Conservation (phyloP, 2,888 invertebrate genomes). For the Dryobotodes eremita region DNA sequence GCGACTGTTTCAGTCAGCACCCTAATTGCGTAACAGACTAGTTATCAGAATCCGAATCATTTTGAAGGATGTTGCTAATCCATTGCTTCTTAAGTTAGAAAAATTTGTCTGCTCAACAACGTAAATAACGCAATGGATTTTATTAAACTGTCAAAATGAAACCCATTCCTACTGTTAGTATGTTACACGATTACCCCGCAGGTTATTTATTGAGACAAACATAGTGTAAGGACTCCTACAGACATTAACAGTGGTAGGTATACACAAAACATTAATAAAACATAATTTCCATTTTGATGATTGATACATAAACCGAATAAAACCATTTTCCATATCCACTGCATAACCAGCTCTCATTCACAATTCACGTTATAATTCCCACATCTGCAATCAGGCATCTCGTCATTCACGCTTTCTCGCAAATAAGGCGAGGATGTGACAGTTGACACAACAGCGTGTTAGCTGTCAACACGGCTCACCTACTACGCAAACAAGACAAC, state of each 20-base stretch:
- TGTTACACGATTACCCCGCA: no score
- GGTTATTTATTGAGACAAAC: neutral
- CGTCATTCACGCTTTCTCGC: conserved; percentile 58
- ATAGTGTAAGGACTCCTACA: neutral
- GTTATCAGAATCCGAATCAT: no score
- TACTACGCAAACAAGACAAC: conserved; percentile 63
- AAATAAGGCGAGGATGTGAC: conserved; percentile 53
- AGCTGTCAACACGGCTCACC: conserved; percentile 69
- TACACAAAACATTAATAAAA: neutral
- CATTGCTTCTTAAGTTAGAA: no score
- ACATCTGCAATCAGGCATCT: conserved; percentile 50
- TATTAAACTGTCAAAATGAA: no score
- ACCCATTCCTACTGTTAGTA: no score
- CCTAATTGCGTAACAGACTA: no score
- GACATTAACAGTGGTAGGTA: neutral
- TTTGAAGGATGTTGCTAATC: no score
- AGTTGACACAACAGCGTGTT: conserved; percentile 63
- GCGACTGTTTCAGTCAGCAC: neutral
- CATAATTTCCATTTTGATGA: neutral
- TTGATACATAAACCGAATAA: neutral
- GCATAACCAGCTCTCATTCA: conserved; percentile 15
- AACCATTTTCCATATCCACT: neutral
- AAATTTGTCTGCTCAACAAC: no score
- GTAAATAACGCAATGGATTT: no score
- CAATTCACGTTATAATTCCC: conserved; percentile 45